A percentile compares a stretch with the other conserved stretches of the same genome.
Conservation (phyloP, 2,113 vertebrate genomes). For the Paracanthobrama guichenoti region DNA sequence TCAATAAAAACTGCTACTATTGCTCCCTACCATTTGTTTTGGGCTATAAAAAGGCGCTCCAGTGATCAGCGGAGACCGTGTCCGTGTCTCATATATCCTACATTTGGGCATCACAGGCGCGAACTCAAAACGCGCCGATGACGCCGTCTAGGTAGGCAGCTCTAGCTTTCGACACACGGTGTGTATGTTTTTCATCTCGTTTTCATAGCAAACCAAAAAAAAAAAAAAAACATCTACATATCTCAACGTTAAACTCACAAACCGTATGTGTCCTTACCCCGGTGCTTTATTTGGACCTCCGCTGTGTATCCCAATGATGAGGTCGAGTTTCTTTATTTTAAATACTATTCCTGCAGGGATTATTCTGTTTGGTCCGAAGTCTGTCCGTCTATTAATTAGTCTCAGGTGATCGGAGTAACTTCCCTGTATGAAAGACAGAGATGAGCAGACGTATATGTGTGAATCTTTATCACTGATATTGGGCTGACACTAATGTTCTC, state of each 20-base stretch:
- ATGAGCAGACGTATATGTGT: not conserved
- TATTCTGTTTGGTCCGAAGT: not conserved
- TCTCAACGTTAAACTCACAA: not conserved
- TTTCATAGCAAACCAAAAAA: not conserved
- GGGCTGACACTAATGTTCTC: not conserved
- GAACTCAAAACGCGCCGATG: not conserved
- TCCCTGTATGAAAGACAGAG: not conserved
- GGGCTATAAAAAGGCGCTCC: too few species aligned
- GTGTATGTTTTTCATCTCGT: not conserved
- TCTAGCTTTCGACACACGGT: not conserved
- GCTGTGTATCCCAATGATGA: not conserved
- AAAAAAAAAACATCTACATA: not conserved
- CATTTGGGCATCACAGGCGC: too few species aligned
- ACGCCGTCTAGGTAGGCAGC: not conserved
- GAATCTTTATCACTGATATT: not conserved
- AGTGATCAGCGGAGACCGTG: too few species aligned
- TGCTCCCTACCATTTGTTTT: too few species aligned
- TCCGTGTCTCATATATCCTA: too few species aligned
- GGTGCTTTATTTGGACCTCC: not conserved
- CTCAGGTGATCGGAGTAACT: not conserved
- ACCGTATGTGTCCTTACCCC: not conserved
- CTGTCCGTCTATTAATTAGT: not conserved
- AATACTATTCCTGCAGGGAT: not conserved
- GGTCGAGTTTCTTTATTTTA: conserved; percentile 8
- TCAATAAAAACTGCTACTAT: too few species aligned